Evolutionary conservation across 2,113 vertebrate species (phyloP).

Genomic region (Circaetus cinerascens): DNA sequence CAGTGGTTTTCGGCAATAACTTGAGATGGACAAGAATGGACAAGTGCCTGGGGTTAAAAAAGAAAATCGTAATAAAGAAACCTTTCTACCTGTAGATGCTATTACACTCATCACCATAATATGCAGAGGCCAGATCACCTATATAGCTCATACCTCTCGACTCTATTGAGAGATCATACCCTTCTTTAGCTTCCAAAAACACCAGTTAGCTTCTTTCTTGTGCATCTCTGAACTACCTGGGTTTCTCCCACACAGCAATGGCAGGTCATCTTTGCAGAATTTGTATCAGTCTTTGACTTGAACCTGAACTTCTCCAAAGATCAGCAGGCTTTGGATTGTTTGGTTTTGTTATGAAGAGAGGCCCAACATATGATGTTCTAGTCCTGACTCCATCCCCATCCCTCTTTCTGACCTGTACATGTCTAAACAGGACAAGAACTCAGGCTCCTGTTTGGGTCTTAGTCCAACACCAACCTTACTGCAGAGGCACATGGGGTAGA

Average conservation of each 20-base stretch:
- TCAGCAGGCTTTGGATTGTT: not conserved
- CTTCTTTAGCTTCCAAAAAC: not conserved
- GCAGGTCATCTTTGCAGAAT: not conserved
- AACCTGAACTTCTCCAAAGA: not conserved
- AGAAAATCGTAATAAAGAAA: not conserved
- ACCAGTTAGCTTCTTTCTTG: not conserved
- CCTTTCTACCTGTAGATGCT: not conserved
- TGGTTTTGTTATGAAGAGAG: not conserved
- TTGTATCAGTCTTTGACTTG: not conserved
- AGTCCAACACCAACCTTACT: not conserved
- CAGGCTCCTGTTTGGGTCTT: not conserved
- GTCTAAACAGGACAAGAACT: not conserved
- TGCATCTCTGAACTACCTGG: not conserved
- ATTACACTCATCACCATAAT: not conserved
- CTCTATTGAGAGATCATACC: not conserved
- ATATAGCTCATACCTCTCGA: not conserved
- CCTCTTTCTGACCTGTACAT: not conserved
- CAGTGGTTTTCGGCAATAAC: not conserved
- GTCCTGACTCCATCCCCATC: not conserved
- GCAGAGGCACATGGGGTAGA: not conserved
- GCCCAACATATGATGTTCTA: rapidly evolving
- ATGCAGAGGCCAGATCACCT: not conserved
- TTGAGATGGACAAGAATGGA: not conserved
- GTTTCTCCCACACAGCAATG: not conserved
- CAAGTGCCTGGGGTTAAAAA: not conserved